Conservation (phyloP, 2,113 vertebrate genomes). For the Onychostruthus taczanowskii region DNA sequence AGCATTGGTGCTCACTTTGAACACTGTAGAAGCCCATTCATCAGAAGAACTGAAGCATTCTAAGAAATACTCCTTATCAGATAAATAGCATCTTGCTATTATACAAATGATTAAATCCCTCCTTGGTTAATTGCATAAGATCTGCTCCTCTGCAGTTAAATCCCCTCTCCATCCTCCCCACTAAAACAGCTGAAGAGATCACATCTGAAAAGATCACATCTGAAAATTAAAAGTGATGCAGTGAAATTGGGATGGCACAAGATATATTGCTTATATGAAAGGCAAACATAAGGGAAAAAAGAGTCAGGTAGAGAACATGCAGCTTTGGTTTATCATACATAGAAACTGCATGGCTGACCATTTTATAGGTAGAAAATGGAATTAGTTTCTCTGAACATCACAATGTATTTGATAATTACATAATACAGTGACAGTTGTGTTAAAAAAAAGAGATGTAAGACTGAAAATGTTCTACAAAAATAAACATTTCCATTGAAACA, state of each 20-base stretch:
- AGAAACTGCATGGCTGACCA: slow-evolving; percentile 8
- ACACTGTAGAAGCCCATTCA: slow-evolving; percentile 48
- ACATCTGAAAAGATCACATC: slow-evolving; percentile 19
- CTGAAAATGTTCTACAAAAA: slow-evolving; percentile 20
- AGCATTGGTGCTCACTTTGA: slow-evolving; percentile 56
- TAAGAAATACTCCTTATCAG: slow-evolving; percentile 64
- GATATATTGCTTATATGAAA: slow-evolving; percentile 11
- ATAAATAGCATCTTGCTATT: slow-evolving; percentile 63
- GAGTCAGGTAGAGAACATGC: not conserved
- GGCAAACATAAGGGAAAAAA: slow-evolving; percentile 4
- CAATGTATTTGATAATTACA: not conserved
- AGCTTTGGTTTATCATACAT: slow-evolving; percentile 7
- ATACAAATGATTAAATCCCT: slow-evolving; percentile 64
- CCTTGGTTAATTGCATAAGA: slow-evolving; percentile 60
- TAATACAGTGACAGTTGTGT: not conserved
- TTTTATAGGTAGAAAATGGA: slow-evolving; percentile 13
- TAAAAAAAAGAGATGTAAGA: not conserved
- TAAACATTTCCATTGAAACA: not conserved
- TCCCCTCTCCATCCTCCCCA: not conserved
- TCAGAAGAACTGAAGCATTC: slow-evolving; percentile 62
- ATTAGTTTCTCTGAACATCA: not conserved
- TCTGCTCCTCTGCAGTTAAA: slow-evolving; percentile 38
- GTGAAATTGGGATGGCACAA: not conserved
- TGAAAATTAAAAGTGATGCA: slow-evolving; percentile 36
- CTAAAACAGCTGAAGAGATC: slow-evolving; percentile 45